Evolutionary conservation across 1,140 invertebrate species (phyloP).

Genomic region (Linepithema humile): DNA sequence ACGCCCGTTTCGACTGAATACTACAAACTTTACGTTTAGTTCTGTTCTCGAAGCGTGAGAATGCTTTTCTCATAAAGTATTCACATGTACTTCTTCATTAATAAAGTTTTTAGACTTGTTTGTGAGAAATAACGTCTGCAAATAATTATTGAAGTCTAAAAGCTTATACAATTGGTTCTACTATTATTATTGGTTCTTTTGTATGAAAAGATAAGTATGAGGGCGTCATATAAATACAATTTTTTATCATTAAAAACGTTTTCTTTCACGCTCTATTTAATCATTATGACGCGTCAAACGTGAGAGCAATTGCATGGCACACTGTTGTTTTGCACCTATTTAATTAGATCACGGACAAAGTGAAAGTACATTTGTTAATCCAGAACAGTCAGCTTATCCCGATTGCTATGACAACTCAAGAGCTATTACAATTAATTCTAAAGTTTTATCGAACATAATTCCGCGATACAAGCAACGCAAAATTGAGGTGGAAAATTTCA

Average conservation of each 20-base stretch:
- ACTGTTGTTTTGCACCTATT: neutral
- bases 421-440: neutral
- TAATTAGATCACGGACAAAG: conserved; percentile 41
- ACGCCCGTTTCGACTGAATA: conserved; percentile 35
- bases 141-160: neutral
- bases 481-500: neutral
- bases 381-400: neutral
- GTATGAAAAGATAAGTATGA: neutral
- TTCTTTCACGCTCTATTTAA: conserved; percentile 1
- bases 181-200: neutral
- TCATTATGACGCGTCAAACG: neutral
- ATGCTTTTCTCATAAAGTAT: neutral
- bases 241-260: neutral
- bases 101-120: neutral
- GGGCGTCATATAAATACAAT: neutral
- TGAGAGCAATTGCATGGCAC: neutral
- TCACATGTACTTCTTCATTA: neutral
- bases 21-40: neutral
- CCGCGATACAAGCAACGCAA: neutral
- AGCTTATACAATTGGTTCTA: neutral
- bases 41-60: conserved; percentile 22
- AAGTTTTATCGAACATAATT: neutral
- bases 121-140: neutral
- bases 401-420: neutral
- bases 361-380: conserved; percentile 40